A percentile compares a stretch with the other conserved stretches of the same genome.
These are phyloP conservation scores for Corythaeola cristata DNA, from an alignment of 2,113 vertebrate species.

Conservation along the genomic window DNA sequence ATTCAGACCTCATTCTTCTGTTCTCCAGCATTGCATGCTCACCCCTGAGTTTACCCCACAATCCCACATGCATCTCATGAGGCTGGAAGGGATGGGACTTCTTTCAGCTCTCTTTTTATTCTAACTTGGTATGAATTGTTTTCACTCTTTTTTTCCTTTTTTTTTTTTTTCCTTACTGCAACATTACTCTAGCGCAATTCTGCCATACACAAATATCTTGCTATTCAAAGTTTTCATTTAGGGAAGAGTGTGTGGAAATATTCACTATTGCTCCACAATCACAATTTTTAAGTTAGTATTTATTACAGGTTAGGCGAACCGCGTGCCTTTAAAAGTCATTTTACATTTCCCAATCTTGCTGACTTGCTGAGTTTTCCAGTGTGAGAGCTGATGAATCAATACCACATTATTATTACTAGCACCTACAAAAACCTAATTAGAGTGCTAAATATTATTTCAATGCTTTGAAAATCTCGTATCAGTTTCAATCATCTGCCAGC, in stretches of 20 bases:
- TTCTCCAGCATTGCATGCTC: not conserved
- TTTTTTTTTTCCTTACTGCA: not conserved
- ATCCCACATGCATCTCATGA: not conserved
- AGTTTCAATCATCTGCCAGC: slow-evolving; percentile 26
- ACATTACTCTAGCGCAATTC: not conserved
- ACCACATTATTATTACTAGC: slow-evolving; percentile 40
- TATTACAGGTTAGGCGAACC: not conserved
- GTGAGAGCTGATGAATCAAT: slow-evolving; percentile 38
- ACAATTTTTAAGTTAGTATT: not conserved
- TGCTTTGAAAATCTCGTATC: slow-evolving; percentile 30
- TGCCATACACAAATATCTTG: not conserved
- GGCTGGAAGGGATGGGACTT: not conserved
- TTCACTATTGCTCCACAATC: not conserved
- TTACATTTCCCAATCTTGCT: slow-evolving; percentile 5
- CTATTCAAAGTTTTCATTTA: not conserved
- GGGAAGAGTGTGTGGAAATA: not conserved
- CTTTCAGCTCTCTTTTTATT: not conserved
- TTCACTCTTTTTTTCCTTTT: not conserved
- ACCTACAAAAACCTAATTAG: slow-evolving; percentile 56
- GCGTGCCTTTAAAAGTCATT: not conserved
- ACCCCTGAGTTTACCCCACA: not conserved
- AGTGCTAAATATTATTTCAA: slow-evolving; percentile 42
- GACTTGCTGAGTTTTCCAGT: not conserved
- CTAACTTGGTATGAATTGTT: not conserved
- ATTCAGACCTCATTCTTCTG: slow-evolving; percentile 12